These are phyloP conservation scores for Oncorhynchus clarkii DNA, from an alignment of 2,113 vertebrate genomes.

Conservation along the genomic window DNA sequence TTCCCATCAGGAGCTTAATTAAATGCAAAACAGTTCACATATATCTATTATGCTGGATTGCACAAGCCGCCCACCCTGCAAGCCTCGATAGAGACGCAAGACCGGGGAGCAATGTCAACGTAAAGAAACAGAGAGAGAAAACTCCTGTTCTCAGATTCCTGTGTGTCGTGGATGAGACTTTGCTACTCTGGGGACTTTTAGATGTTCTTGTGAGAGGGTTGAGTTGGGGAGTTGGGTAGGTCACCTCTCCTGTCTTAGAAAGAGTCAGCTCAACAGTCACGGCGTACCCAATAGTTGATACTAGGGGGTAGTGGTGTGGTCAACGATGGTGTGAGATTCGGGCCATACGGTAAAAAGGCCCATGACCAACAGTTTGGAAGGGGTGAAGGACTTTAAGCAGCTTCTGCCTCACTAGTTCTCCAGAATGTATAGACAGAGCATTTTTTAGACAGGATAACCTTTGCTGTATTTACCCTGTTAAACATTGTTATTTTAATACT, in stretches of 20 bases:
- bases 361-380: not conserved
- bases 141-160: not conserved
- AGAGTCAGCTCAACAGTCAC: no score
- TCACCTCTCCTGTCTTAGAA: no score
- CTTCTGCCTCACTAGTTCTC: not conserved
- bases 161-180: no score
- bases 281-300: no score
- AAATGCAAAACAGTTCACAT: constrained; percentile 82
- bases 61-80: constrained; percentile 54
- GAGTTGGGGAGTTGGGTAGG: no score
- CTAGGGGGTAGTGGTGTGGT: not conserved
- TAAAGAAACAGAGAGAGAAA: not conserved
- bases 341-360: not conserved
- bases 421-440: not conserved
- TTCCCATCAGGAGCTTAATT: constrained; percentile 88
- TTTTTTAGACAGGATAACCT: constrained; percentile 65
- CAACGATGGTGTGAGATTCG: not conserved
- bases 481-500: constrained; percentile 64
- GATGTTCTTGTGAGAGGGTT: no score
- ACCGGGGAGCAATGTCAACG: not conserved
- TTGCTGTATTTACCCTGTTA: constrained; percentile 72
- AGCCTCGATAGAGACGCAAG: constrained; percentile 46
- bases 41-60: constrained; percentile 66
- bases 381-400: not conserved
- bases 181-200: no score